Evolutionary conservation across 2,797 vertebrate species (phyloP), one percentile per base, ranked within the genome.

Genomic region (Pteropus rufus): DNA sequence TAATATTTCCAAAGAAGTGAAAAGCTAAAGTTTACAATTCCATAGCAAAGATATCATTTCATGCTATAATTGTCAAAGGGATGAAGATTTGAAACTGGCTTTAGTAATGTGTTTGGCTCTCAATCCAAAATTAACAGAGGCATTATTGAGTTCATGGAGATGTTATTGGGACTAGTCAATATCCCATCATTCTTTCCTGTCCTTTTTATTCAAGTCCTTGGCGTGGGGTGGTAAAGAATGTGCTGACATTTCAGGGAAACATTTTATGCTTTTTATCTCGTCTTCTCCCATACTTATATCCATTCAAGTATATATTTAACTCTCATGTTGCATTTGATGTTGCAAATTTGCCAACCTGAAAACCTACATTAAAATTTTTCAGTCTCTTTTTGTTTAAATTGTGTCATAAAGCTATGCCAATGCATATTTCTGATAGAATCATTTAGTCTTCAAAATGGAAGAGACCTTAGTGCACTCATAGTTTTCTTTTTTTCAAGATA

Each of bases 81-180:
- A 39, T 91, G 23, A 98, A 97, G 91, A 96, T 39, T 89, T 23
- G 36, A 82, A 64, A 14, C 86, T 97, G 75, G 65, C 49, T 92
- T 93, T 76, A 94, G 73, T 93, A 60, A 89, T 70, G 7, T 73
- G 54, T 96, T 96, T 97, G 87, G 70, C 72, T 92, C 76, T 91
- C 76, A 23, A 81, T 84, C 85, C 24, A 67, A 62, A 64, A 73
- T 94, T 88, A 84, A 41, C 39, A 82, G 64, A 97, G 69, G 88
- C 85, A 95, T n/a, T 91, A 19, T 31, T 82, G 93, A 97, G 46
- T 67, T 85, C 95, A 87, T 84, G 90, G 93, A 97, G 96, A 97
- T 77, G 79, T 94, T 97, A 75, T n/a, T 97, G 90, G 54, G 72
- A 84, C 85, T 65, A 95, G 64, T 10, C 36, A 58, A 96, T 80